phyloP scores from a whole-genome alignment of 2,113 vertebrate genomes.

The Megaceryle torquata region DNA sequence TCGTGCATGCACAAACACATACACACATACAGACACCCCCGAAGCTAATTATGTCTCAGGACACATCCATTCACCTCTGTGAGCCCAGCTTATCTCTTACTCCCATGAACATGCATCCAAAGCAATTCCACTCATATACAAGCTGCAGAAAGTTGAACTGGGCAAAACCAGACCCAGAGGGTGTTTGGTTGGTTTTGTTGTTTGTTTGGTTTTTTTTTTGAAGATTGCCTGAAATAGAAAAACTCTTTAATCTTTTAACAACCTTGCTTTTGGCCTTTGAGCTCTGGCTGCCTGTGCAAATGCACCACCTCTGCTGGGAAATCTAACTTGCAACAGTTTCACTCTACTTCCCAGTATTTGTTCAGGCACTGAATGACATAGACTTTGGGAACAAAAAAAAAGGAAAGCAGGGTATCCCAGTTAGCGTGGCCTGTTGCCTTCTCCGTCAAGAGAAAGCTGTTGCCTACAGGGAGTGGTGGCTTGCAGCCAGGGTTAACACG shows the following conservation, averaged over 20 bases:
- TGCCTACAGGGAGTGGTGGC: neutral
- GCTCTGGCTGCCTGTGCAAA: neutral
- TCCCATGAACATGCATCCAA: neutral
- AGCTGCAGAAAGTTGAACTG: neutral
- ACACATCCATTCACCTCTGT: rapidly evolving
- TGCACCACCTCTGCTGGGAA: neutral
- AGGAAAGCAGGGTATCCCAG: neutral
- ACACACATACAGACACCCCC: rapidly evolving
- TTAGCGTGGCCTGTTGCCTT: neutral
- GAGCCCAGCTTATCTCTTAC: neutral
- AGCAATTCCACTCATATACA: neutral
- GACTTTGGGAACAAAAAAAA: neutral
- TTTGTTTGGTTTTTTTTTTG: neutral
- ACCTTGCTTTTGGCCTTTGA: neutral
- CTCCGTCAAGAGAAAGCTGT: neutral
- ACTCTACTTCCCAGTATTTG: neutral
- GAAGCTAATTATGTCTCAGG: neutral
- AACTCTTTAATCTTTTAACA: conserved; percentile 21
- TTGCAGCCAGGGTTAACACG: conserved; percentile 1
- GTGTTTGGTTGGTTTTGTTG: neutral
- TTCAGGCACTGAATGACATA: neutral
- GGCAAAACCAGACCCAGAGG: neutral
- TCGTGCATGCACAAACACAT: neutral
- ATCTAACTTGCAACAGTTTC: conserved; percentile 4
- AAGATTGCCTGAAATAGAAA: neutral